Percentiles rank a stretch among this genome's conserved stretches.
Conservation (phyloP, 2,888 invertebrate genomes). For the Drosophila sordidapex region DNA sequence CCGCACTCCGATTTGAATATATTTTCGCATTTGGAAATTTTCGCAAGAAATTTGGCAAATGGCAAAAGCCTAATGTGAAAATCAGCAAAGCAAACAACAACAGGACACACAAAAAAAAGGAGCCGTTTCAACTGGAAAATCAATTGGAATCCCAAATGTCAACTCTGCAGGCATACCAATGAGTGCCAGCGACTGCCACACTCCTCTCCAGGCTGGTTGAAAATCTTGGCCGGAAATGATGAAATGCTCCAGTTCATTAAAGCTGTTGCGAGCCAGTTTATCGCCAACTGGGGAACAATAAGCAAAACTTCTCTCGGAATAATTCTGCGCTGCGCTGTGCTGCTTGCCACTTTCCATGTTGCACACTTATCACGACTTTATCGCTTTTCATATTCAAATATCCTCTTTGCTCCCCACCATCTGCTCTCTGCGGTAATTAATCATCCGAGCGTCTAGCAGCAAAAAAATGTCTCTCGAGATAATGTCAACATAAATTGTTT, state of each 20-base stretch:
- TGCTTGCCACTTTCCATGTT: constrained; percentile 14
- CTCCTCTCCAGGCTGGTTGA: background rate
- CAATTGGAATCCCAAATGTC: constrained; percentile 82
- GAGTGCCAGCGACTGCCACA: constrained; percentile 19
- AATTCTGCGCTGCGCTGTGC: constrained; percentile 4
- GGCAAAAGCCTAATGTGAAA: constrained; percentile 47
- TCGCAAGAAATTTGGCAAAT: constrained; percentile 34
- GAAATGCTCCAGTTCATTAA: constrained; percentile 72
- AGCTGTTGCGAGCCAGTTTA: constrained; percentile 56
- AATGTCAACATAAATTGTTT: constrained; percentile 85
- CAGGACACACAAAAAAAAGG: constrained; percentile 29
- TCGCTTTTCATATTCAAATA: constrained; percentile 77
- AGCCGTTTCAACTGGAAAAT: constrained; percentile 55
- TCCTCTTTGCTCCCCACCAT: constrained; percentile 11
- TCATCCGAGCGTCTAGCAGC: constrained; percentile 40
- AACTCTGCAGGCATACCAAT: constrained; percentile 73
- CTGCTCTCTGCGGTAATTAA: constrained; percentile 61
- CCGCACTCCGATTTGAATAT: constrained; percentile 60
- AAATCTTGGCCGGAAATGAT: constrained; percentile 58
- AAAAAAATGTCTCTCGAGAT: constrained; percentile 83
- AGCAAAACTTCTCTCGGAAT: constrained; percentile 43
- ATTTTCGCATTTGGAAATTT: constrained; percentile 50
- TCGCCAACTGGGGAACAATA: constrained; percentile 73
- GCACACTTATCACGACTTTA: constrained; percentile 62
- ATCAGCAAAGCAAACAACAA: constrained; percentile 63